phyloP scores from a whole-genome alignment of 2,113 vertebrate species.

The Coptodon bakossiorum region DNA sequence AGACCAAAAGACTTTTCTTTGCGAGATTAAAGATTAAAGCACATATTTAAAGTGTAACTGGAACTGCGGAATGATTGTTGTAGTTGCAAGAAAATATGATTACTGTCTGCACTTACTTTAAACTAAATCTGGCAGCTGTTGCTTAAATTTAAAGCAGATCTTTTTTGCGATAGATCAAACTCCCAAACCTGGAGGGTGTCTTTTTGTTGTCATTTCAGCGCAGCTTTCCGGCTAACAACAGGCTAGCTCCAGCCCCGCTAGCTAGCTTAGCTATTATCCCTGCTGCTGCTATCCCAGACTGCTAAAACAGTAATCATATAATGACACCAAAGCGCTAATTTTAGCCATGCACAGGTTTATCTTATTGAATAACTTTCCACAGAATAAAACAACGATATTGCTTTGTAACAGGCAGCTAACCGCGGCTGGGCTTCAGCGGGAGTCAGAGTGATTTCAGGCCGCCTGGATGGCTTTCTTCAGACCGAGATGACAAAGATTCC shows the following conservation, averaged over 20 bases:
- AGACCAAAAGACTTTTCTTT: neutral
- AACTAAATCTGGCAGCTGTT: neutral
- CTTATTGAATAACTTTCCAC: neutral
- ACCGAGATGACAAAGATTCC: slow-evolving; percentile 31
- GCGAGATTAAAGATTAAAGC: neutral
- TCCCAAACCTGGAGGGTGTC: neutral
- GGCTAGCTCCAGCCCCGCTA: slow-evolving; percentile 32
- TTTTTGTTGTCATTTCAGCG: neutral
- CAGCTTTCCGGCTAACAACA: slow-evolving; percentile 2
- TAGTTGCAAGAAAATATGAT: neutral
- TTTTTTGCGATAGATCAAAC: neutral
- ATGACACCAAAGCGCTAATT: neutral
- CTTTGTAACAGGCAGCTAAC: neutral
- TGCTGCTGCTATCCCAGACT: neutral
- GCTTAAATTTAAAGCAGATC: neutral
- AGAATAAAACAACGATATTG: neutral
- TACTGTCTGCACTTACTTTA: neutral
- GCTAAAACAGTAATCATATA: neutral
- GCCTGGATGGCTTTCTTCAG: slow-evolving; percentile 5
- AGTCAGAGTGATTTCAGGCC: slow-evolving; percentile 40
- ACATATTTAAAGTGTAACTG: neutral
- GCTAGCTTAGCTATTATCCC: slow-evolving; percentile 11
- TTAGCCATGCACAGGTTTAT: neutral
- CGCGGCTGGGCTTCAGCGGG: slow-evolving; percentile 18
- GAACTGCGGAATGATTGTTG: neutral